Conservation (phyloP, 2,797 vertebrate species). For the Psittacula derbiana region DNA sequence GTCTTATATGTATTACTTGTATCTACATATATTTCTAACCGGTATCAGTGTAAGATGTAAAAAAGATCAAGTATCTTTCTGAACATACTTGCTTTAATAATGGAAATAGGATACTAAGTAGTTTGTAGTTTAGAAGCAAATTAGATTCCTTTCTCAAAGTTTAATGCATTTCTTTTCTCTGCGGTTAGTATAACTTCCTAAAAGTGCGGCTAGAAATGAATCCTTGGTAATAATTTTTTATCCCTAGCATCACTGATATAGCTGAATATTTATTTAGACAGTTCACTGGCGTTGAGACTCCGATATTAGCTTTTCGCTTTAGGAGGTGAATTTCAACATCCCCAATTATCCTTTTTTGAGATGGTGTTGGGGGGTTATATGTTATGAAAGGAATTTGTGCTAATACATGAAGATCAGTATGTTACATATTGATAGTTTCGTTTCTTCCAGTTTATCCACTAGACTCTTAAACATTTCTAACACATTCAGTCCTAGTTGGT, state of each 20-base stretch:
- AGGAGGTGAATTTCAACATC: neutral
- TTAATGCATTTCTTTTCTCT: neutral
- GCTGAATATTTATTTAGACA: neutral
- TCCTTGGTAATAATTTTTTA: neutral
- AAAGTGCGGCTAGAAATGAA: neutral
- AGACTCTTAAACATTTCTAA: neutral
- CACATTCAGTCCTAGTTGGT: neutral
- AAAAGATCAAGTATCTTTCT: neutral
- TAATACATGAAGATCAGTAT: accelerated
- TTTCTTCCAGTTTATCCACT: neutral
- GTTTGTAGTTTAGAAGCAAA: neutral
- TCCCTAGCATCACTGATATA: neutral
- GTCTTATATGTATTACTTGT: neutral
- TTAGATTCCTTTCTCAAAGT: neutral
- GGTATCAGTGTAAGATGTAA: neutral
- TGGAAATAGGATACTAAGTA: neutral
- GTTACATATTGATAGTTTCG: neutral
- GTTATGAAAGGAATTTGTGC: neutral
- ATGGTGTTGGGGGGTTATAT: neutral
- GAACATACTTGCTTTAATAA: neutral
- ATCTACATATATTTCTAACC: neutral
- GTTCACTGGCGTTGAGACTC: neutral
- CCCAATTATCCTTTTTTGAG: neutral
- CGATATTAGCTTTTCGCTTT: neutral
- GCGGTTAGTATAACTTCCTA: neutral